Evolutionary conservation across 2,113 vertebrate species (phyloP).

Genomic region (Phaethornis superciliosus): DNA sequence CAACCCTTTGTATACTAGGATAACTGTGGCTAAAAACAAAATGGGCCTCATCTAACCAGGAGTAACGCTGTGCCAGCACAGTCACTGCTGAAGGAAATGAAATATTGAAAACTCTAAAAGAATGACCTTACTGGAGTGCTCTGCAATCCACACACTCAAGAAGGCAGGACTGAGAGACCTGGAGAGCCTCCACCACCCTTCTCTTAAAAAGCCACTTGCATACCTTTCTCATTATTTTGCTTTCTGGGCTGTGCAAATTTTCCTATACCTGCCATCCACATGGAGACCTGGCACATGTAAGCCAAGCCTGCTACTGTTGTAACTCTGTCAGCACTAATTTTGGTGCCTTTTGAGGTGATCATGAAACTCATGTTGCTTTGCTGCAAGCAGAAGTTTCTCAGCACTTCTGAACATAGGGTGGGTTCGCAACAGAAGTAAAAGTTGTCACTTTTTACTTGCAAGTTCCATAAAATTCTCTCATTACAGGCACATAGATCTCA

Average conservation of each 20-base stretch:
- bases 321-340: background rate
- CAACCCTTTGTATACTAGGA: background rate
- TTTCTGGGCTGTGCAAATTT: background rate
- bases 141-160: background rate
- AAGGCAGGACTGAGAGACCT: background rate
- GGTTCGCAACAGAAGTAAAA: background rate
- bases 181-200: background rate
- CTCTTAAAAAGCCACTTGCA: rapidly evolving
- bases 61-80: background rate
- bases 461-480: background rate
- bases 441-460: background rate
- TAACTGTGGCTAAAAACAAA: background rate
- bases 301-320: background rate
- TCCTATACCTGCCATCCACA: background rate
- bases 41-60: background rate
- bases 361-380: background rate
- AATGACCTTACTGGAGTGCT: background rate
- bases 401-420: rapidly evolving
- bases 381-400: background rate
- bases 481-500: background rate
- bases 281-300: rapidly evolving
- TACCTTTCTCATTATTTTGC: background rate
- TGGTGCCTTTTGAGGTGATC: background rate
- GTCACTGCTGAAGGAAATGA: background rate
- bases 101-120: background rate